Evolutionary conservation across 2,113 vertebrate genomes (phyloP).

Genomic region (Astatotilapia flaviijosephi): DNA sequence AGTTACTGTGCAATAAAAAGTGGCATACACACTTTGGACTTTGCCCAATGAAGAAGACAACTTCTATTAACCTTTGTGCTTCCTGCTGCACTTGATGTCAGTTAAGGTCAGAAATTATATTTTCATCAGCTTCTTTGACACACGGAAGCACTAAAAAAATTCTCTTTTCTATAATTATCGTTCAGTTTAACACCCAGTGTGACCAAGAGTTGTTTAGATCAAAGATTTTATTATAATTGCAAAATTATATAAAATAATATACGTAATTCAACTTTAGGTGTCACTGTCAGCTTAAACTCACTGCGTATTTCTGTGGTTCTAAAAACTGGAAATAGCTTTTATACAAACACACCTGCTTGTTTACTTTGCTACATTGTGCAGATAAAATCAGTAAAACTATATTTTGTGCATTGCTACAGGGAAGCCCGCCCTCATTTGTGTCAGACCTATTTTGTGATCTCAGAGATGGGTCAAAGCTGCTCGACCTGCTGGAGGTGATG

Average conservation of each 20-base stretch:
- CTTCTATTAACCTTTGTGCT: neutral
- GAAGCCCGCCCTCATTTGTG: slow-evolving; percentile 70
- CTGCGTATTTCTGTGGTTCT: neutral
- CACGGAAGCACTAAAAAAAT: neutral
- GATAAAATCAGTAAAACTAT: neutral
- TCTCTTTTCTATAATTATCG: neutral
- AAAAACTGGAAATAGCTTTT: neutral
- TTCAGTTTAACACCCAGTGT: neutral
- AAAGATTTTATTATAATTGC: neutral
- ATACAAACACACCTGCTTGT: neutral
- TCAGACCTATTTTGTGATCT: slow-evolving; percentile 85
- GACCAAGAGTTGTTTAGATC: neutral
- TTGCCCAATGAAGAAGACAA: neutral
- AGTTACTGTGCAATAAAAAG: neutral
- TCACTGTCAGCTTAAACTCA: neutral
- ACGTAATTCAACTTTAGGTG: neutral
- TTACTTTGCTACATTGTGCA: neutral
- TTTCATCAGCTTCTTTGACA: neutral
- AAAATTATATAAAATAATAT: neutral
- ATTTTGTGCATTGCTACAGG: slow-evolving; percentile 67
- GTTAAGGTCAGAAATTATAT: neutral
- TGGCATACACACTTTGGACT: neutral
- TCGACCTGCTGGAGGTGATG: slow-evolving; percentile 89
- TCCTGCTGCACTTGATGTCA: neutral
- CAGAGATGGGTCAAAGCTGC: slow-evolving; percentile 77